A percentile compares a stretch with the other conserved stretches of the same genome.
These are phyloP conservation scores for Hirundo rustica DNA, from an alignment of 2,797 vertebrate genomes.

Conservation along the genomic window DNA sequence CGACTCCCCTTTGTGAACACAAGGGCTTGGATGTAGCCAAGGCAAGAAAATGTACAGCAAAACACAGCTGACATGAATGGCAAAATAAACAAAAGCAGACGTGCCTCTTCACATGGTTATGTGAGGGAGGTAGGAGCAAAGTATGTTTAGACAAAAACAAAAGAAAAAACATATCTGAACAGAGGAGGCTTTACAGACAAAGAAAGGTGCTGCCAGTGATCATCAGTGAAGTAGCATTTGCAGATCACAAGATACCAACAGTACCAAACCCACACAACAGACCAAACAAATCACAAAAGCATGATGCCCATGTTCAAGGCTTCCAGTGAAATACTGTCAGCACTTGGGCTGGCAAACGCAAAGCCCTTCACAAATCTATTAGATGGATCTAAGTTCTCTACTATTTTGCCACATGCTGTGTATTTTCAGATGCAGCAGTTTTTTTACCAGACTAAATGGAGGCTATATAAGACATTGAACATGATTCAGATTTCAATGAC, in stretches of 20 bases:
- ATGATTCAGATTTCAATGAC: background rate
- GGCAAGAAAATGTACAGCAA: slow-evolving; percentile 8
- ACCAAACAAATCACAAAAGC: background rate
- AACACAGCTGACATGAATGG: background rate
- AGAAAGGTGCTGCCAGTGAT: background rate
- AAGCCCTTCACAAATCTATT: background rate
- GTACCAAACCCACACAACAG: background rate
- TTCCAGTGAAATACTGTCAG: background rate
- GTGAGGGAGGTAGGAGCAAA: background rate
- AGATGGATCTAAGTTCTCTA: background rate
- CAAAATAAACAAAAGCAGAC: slow-evolving; percentile 41
- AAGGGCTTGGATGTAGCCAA: background rate
- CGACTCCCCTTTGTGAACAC: background rate
- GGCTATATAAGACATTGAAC: background rate
- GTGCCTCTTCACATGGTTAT: background rate
- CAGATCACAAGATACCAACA: background rate
- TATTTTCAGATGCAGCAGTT: background rate
- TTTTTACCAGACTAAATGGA: background rate
- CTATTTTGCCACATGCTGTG: background rate
- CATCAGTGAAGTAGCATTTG: background rate
- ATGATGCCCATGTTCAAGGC: background rate
- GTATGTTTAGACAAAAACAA: background rate
- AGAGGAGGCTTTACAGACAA: background rate
- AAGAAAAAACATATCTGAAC: background rate
- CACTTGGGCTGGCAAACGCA: background rate